A percentile compares a stretch with the other conserved stretches of the same genome.
phyloP scores from a whole-genome alignment of 2,797 vertebrate species.

The Coregonus ussuriensis region DNA sequence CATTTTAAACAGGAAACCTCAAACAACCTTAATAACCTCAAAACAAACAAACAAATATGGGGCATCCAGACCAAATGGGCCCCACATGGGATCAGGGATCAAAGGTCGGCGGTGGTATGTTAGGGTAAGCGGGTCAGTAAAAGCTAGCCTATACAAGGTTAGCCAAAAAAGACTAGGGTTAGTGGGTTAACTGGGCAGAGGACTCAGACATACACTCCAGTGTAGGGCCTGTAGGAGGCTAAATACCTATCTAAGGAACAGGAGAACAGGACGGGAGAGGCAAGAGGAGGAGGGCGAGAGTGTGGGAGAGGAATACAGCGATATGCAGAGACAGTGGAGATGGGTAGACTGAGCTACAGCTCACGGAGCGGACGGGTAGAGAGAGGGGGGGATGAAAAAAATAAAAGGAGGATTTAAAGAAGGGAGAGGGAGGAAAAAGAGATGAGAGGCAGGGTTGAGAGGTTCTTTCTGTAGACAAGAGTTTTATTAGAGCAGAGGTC shows the following conservation, averaged over 20 bases:
- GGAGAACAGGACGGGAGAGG: neutral
- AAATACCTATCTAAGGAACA: slow-evolving; percentile 1
- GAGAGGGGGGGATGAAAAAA: slow-evolving; percentile 14
- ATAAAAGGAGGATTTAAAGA: slow-evolving; percentile 24
- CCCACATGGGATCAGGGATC: slow-evolving; percentile 48
- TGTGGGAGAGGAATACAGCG: neutral
- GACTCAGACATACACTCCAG: neutral
- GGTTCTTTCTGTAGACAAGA: neutral
- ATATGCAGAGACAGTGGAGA: slow-evolving; percentile 3
- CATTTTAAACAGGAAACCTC: slow-evolving; percentile 22
- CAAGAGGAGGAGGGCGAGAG: slow-evolving; percentile 1
- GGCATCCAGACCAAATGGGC: slow-evolving; percentile 30
- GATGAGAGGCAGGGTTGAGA: slow-evolving; percentile 27
- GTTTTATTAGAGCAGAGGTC: no score
- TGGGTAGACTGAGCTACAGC: neutral
- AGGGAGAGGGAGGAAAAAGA: slow-evolving; percentile 34
- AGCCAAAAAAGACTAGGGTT: slow-evolving; percentile 41
- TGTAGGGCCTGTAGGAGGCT: neutral
- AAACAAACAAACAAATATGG: slow-evolving; percentile 34
- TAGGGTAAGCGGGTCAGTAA: slow-evolving; percentile 59
- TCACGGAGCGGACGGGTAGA: neutral
- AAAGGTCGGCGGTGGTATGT: slow-evolving; percentile 59
- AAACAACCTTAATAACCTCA: slow-evolving; percentile 1
- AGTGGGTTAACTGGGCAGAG: slow-evolving; percentile 46
- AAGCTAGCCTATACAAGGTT: slow-evolving; percentile 37